Base-by-base conservation (phyloP, 2,113 vertebrate genomes). In the Megaleporinus macrocephalus region DNA sequence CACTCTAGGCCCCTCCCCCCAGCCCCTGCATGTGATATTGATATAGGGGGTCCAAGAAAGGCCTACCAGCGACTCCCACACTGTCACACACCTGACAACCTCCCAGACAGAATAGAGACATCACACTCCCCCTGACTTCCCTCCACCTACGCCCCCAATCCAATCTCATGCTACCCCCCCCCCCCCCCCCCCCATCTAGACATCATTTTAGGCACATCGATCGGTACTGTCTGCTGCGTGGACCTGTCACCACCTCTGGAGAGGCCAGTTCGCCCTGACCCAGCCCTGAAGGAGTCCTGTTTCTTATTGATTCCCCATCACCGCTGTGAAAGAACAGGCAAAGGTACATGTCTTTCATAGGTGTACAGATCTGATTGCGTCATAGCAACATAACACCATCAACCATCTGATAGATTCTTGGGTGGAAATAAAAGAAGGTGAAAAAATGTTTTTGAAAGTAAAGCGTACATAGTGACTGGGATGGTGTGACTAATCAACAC, bases 161-260 rank as follows among this genome's bases (percentile, higher is more conserved):
- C 61, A 82, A 70, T 75, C 77, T 26, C 44, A 57, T 61, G 55
- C 55, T 66, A 20, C 47, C 33, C 22, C 76, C 47, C 79, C 53
- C 55, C 55, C 72, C 15, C 47, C 33, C 22, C 76, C 47, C 79
- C 53, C 55, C 59, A 41, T 72, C 44, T 53, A 76, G 75, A 80
- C 16, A 71, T 70, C 68, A 73, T 83, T 87, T 87, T 83, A 78
- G 51, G 72, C 65, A 69, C 73, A 88, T 89, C n/a, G 81, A 90
- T 89, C 76, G 18, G 61, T 18, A 18, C 72, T 24, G 41, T 72
- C 15, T 53, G 61, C n/a, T 13, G 49, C 29, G 59, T 84, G 66
- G 81, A 80, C 82, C 76, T 87, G 84, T 81, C 80, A 79, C 65
- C 18, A 20, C 84, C 84, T 86, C 83, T 77, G 57, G 13, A 75